Percentiles rank a stretch among this genome's conserved stretches.
Conservation (phyloP, 2,797 vertebrate species). For the Heteromormyrus szaboi region DNA sequence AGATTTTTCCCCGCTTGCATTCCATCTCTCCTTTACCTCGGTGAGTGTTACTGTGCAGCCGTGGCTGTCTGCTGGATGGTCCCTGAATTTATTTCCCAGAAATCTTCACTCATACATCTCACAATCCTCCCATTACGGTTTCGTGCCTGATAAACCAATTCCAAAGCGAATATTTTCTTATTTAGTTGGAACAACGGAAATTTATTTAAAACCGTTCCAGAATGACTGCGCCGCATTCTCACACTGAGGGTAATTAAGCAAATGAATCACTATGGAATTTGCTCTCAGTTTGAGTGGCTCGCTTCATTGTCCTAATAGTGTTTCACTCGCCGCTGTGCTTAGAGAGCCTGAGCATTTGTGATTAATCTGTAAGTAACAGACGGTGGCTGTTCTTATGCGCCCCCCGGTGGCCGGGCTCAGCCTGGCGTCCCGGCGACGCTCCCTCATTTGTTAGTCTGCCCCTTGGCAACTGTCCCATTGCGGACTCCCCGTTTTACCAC, state of each 20-base stretch:
- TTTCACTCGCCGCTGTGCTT: not conserved
- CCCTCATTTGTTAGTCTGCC: not conserved
- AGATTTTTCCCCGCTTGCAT: not conserved
- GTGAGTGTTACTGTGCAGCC: not conserved
- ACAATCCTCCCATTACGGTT: not conserved
- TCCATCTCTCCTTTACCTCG: not conserved
- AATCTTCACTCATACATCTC: not conserved
- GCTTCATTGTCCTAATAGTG: not conserved
- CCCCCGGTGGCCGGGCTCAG: not conserved
- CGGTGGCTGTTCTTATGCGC: not conserved
- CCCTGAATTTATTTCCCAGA: not conserved
- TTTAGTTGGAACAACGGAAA: not conserved
- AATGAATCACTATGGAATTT: constrained; percentile 1
- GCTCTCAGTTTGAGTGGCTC: not conserved
- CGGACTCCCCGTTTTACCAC: not conserved
- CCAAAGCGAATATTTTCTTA: not conserved
- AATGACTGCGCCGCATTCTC: not conserved
- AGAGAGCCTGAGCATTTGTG: not conserved
- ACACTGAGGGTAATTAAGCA: not conserved
- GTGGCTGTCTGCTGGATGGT: not conserved
- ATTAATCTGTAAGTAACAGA: constrained; percentile 4
- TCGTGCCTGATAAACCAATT: not conserved
- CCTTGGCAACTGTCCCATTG: not conserved
- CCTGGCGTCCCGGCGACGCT: not conserved
- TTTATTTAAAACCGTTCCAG: not conserved